Percentiles rank a stretch among this genome's conserved stretches.
Evolutionary conservation across 2,888 invertebrate genomes (phyloP).

Genomic region (Agrochola lychnidis): DNA sequence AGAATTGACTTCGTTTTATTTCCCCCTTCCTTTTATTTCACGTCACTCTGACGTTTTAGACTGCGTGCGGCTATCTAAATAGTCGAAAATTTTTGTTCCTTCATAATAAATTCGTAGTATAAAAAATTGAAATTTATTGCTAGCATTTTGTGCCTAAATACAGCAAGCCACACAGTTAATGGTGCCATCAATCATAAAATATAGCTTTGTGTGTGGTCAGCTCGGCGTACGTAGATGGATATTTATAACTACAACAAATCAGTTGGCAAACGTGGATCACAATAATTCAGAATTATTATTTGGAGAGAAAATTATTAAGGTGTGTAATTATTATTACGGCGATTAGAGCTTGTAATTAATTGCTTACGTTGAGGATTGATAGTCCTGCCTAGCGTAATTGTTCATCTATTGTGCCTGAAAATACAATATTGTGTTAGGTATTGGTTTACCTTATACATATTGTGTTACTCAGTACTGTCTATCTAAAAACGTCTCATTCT

Average conservation of each 20-base stretch:
- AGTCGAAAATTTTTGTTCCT: slow-evolving; percentile 51
- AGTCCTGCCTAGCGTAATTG: slow-evolving; percentile 37
- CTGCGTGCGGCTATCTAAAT: slow-evolving; percentile 66
- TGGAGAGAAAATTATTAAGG: slow-evolving; percentile 63
- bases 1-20: slow-evolving; percentile 81
- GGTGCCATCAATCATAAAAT: slow-evolving; percentile 73
- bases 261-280: slow-evolving; percentile 63
- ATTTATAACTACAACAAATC: slow-evolving; percentile 75
- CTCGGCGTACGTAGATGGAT: slow-evolving; percentile 67
- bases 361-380: slow-evolving; percentile 58
- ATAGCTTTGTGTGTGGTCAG: slow-evolving; percentile 73
- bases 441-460: background rate
- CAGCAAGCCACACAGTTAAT: slow-evolving; percentile 67
- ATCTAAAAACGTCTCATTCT: background rate
- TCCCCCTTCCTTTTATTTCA: slow-evolving; percentile 69
- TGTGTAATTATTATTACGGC: slow-evolving; percentile 60
- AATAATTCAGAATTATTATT: slow-evolving; percentile 67
- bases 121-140: slow-evolving; percentile 73
- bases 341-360: slow-evolving; percentile 59
- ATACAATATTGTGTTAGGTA: slow-evolving; percentile 22
- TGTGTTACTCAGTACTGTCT: background rate
- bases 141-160: slow-evolving; percentile 70
- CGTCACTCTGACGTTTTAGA: slow-evolving; percentile 68
- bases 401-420: slow-evolving; percentile 36
- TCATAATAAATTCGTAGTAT: slow-evolving; percentile 59